Conservation (phyloP, 37 sponge, comb jelly and placozoan species). For the Ephydatia muelleri region DNA sequence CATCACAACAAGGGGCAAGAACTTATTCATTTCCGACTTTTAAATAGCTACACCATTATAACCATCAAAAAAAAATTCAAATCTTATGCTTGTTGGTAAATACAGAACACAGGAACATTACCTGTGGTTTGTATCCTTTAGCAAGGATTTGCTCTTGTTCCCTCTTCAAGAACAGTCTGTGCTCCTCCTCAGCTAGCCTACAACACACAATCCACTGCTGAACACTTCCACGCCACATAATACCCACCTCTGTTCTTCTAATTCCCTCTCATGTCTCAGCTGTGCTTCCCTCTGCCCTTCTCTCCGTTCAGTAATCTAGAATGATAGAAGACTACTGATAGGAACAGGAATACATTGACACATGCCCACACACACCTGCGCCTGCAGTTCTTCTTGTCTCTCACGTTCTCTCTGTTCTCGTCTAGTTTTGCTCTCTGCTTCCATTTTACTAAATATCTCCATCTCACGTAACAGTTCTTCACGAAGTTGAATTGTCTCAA, state of each 20-base stretch:
- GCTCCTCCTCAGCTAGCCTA: constrained; percentile 64
- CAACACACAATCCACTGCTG: not conserved
- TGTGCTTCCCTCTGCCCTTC: constrained; percentile 35
- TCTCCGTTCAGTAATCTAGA: constrained; percentile 51
- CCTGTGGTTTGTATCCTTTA: constrained; percentile 47
- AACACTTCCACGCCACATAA: not conserved
- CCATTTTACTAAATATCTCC: constrained; percentile 20
- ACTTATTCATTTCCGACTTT: too few species aligned
- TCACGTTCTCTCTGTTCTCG: not conserved
- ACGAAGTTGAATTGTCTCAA: constrained; percentile 74
- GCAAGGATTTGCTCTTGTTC: constrained; percentile 55
- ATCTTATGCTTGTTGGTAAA: too few species aligned
- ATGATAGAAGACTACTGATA: not conserved
- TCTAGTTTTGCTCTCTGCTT: not conserved
- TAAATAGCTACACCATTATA: too few species aligned
- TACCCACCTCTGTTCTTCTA: constrained; percentile 62
- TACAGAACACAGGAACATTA: not conserved
- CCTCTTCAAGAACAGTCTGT: constrained; percentile 36
- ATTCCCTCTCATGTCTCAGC: constrained; percentile 46
- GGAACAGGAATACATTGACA: too few species aligned
- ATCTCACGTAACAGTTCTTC: constrained; percentile 74
- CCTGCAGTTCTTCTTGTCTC: constrained; percentile 2
- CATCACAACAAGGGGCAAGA: too few species aligned
- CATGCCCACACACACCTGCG: not conserved
- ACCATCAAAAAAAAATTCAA: too few species aligned